A percentile compares a stretch with the other conserved stretches of the same genome.
Conservation (phyloP, 2,797 vertebrate genomes). For the Spatula clypeata region DNA sequence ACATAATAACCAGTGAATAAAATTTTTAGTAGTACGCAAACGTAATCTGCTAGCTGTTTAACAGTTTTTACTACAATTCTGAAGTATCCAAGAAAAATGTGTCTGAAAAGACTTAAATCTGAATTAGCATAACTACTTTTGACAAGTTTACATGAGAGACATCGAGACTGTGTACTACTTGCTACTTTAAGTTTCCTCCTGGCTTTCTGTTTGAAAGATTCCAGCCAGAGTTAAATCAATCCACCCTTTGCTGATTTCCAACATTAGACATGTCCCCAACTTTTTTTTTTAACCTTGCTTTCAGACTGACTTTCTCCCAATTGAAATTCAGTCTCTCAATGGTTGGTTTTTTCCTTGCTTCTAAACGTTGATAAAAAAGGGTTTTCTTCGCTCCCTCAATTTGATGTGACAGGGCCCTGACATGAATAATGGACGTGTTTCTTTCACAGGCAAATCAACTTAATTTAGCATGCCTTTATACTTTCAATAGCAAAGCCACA, state of each 20-base stretch:
- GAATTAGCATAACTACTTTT: constrained; percentile 82
- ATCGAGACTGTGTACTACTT: constrained; percentile 77
- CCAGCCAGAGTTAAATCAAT: constrained; percentile 89
- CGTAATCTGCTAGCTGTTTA: constrained; percentile 21
- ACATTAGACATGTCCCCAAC: constrained; percentile 90
- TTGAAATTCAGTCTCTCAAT: constrained; percentile 97
- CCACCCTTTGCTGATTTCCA: constrained; percentile 89
- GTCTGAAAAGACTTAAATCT: constrained; percentile 77
- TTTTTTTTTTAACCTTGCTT: constrained; percentile 88
- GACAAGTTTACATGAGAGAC: constrained; percentile 82
- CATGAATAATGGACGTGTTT: constrained; percentile 98
- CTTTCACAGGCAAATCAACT: constrained; percentile 99
- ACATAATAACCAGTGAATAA: constrained; percentile 28
- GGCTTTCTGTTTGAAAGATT: constrained; percentile 84
- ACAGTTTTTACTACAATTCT: constrained; percentile 70
- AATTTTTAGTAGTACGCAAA: constrained; percentile 50
- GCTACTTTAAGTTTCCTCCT: constrained; percentile 82
- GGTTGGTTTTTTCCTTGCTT: constrained; percentile 94
- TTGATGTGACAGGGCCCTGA: constrained; percentile 99
- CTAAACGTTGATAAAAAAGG: constrained; percentile 98
- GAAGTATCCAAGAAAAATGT: constrained; percentile 64
- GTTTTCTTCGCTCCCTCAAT: constrained; percentile 99
- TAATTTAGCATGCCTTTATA: constrained; percentile 98
- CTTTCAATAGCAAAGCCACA: constrained; percentile 95
- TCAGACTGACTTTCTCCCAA: constrained; percentile 97